Percentiles rank a stretch among this genome's conserved stretches.
Evolutionary conservation across 2,797 vertebrate genomes (phyloP).

Genomic region (Pseudochirops cupreus): DNA sequence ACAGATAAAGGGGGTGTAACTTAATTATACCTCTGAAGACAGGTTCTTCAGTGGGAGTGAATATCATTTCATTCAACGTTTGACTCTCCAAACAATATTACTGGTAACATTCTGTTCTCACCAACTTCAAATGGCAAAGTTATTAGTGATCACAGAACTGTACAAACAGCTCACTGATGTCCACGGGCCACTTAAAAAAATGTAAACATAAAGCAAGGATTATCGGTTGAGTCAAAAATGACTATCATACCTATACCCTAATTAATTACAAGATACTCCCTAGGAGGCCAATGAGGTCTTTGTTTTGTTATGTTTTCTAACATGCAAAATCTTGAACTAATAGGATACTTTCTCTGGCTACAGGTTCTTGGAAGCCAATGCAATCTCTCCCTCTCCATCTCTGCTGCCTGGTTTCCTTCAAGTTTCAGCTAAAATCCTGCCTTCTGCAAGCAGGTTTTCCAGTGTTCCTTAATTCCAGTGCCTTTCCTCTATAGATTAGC

Average conservation of each 20-base stretch:
- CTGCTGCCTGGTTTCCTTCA: neutral
- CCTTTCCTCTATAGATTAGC: neutral
- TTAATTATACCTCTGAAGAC: slow-evolving; percentile 47
- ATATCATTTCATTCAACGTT: neutral
- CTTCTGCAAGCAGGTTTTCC: neutral
- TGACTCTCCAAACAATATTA: slow-evolving; percentile 41
- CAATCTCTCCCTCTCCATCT: neutral
- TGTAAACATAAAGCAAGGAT: neutral
- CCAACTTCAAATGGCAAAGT: slow-evolving; percentile 32
- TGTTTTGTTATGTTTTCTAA: neutral
- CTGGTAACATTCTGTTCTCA: slow-evolving; percentile 39
- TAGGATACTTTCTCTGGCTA: neutral
- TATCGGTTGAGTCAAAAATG: slow-evolving; percentile 41
- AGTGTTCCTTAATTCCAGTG: neutral
- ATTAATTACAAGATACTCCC: neutral
- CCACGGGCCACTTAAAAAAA: slow-evolving; percentile 16
- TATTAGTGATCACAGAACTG: neutral
- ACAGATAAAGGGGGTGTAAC: slow-evolving; percentile 5
- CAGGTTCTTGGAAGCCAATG: neutral
- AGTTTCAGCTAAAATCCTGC: neutral
- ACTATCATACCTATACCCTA: slow-evolving; percentile 1
- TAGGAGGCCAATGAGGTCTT: slow-evolving; percentile 23
- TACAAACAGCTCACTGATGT: slow-evolving; percentile 32
- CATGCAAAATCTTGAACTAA: neutral
- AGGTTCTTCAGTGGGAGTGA: neutral